A percentile compares a stretch with the other conserved stretches of the same genome.
phyloP scores from a whole-genome alignment of 2,113 vertebrate species.

The Accipiter virgatus region DNA sequence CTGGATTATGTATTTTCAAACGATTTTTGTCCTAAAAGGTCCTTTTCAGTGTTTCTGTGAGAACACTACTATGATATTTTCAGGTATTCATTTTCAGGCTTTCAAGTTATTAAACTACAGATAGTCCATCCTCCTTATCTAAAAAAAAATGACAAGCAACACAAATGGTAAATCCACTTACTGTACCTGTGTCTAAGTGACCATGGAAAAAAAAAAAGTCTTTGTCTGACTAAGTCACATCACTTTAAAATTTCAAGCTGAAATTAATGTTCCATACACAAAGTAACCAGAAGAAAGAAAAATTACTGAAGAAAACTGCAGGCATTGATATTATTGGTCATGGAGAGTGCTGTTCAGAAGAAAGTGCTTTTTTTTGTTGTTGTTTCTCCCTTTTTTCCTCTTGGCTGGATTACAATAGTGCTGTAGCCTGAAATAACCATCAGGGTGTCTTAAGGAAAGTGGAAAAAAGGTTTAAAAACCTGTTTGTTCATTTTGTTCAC shows the following conservation, averaged over 20 bases:
- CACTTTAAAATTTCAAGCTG: slow-evolving; percentile 23
- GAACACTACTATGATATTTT: neutral
- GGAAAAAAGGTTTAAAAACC: neutral
- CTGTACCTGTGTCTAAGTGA: neutral
- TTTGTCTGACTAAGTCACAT: neutral
- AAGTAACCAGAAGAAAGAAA: slow-evolving; percentile 4
- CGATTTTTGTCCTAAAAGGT: neutral
- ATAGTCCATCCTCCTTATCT: neutral
- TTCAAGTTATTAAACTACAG: slow-evolving; percentile 37
- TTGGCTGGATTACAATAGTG: neutral
- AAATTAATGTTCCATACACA: slow-evolving; percentile 9
- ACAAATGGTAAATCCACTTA: neutral
- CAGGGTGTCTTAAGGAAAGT: neutral
- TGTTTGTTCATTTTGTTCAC: neutral
- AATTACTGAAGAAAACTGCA: neutral
- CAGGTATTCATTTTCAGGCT: slow-evolving; percentile 37
- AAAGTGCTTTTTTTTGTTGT: neutral
- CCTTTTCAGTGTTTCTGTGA: neutral
- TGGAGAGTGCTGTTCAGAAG: neutral
- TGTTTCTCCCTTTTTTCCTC: neutral
- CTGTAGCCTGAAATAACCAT: neutral
- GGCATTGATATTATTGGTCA: neutral
- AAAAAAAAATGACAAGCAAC: neutral
- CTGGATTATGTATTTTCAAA: slow-evolving; percentile 3
- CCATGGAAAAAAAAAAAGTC: neutral